Conservation (phyloP, 37 sponge, comb jelly and placozoan genomes). For the Beroe ovata region DNA sequence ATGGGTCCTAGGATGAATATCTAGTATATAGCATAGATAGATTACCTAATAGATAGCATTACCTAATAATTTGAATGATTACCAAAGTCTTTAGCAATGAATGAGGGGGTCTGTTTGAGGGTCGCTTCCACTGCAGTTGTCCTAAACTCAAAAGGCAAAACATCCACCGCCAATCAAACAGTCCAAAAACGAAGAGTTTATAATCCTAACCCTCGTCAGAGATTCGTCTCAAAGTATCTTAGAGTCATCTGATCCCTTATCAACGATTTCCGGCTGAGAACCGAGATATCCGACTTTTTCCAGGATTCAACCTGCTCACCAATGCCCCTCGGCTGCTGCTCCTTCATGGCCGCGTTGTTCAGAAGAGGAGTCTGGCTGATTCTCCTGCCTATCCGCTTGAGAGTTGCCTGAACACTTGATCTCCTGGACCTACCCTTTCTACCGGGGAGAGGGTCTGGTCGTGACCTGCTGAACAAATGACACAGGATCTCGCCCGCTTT, state of each 20-base stretch:
- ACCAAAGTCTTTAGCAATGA: too few relatives aligned
- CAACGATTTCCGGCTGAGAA: background rate
- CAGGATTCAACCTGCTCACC: background rate
- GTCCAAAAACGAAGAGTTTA: too few relatives aligned
- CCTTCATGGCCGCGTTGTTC: background rate
- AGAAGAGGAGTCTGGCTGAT: background rate
- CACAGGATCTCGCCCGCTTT: background rate
- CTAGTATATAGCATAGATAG: too few relatives aligned
- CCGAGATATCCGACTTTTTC: background rate
- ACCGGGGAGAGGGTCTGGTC: background rate
- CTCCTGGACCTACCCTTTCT: background rate
- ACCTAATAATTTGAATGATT: too few relatives aligned
- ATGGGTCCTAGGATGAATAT: too few relatives aligned
- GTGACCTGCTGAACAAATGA: background rate
- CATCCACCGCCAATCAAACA: too few relatives aligned
- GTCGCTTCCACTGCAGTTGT: too few relatives aligned
- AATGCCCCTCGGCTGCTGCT: background rate
- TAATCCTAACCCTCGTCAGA: background rate
- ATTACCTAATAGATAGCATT: too few relatives aligned
- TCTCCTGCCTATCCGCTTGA: constrained; percentile 10
- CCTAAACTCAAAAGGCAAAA: too few relatives aligned
- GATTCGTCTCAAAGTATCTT: constrained; percentile 17
- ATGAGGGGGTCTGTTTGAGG: too few relatives aligned
- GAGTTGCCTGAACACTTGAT: background rate
- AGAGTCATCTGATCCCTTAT: constrained; percentile 30